phyloP scores from a whole-genome alignment of 1,140 invertebrate genomes.

The Scylla paramamosain region DNA sequence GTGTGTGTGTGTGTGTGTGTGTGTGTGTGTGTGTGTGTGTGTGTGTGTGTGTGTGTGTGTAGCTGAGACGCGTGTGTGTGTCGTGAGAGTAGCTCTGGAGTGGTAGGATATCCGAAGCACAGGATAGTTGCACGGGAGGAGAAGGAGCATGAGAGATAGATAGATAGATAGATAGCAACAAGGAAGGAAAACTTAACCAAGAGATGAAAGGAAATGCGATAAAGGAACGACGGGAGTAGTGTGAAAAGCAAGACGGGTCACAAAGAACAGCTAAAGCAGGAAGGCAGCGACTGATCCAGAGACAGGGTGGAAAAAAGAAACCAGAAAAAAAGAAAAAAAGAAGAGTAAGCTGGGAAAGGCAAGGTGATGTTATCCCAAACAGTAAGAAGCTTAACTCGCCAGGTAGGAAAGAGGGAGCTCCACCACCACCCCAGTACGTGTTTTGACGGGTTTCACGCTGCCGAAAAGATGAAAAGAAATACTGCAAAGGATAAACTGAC shows the following conservation, averaged over 20 bases:
- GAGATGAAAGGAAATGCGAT: too few relatives aligned
- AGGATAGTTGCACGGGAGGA: not conserved
- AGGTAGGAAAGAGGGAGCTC: not conserved
- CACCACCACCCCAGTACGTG: not conserved
- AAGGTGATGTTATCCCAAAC: not conserved
- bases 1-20: not conserved
- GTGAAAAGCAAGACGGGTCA: not conserved
- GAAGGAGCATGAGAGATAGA: not conserved
- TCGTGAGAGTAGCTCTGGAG: not conserved
- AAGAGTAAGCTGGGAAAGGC: slow-evolving; percentile 1
- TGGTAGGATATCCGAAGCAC: not conserved
- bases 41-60: not conserved
- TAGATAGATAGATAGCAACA: too few relatives aligned
- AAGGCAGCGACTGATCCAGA: not conserved
- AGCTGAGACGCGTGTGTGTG: too few relatives aligned
- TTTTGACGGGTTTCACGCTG: not conserved
- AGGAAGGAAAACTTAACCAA: too few relatives aligned
- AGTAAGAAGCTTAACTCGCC: not conserved
- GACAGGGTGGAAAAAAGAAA: not conserved
- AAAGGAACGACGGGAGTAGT: not conserved
- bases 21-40: not conserved
- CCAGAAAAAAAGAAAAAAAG: not conserved
- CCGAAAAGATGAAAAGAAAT: not conserved
- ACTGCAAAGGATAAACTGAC: too few relatives aligned
- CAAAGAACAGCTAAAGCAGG: not conserved